These are phyloP conservation scores for Oegoconia quadripuncta DNA, from an alignment of 2,888 invertebrate genomes.

Conservation along the genomic window DNA sequence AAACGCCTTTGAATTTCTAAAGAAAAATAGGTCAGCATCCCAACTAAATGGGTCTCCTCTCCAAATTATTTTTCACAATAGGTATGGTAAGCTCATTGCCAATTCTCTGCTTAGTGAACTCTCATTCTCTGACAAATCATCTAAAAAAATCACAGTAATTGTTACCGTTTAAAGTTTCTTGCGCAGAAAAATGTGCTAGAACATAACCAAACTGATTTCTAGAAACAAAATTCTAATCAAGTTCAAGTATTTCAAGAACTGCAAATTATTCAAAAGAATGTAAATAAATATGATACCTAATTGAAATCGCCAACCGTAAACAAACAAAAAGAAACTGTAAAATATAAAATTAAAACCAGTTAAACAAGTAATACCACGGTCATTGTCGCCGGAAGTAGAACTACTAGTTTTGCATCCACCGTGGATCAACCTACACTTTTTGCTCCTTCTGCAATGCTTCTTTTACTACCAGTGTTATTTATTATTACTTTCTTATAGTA, in stretches of 20 bases:
- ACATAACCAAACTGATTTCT: too few species aligned
- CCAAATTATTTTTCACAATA: too few species aligned
- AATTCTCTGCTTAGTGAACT: too few species aligned
- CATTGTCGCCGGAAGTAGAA: slow-evolving; percentile 56
- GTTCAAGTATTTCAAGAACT: background rate
- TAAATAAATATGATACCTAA: slow-evolving; percentile 1
- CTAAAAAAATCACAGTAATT: too few species aligned
- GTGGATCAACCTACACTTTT: slow-evolving; percentile 22
- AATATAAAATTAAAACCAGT: slow-evolving; percentile 47
- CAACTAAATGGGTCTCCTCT: too few species aligned
- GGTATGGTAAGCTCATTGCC: too few species aligned
- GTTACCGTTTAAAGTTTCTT: too few species aligned
- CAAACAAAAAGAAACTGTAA: slow-evolving; percentile 40
- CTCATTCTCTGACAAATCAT: too few species aligned
- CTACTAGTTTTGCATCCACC: slow-evolving; percentile 30
- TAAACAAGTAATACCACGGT: slow-evolving; percentile 52
- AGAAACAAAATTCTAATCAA: too few species aligned
- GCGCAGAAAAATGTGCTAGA: too few species aligned
- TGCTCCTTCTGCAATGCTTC: slow-evolving; percentile 8
- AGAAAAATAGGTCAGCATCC: too few species aligned
- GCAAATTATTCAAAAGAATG: background rate
- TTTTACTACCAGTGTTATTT: background rate
- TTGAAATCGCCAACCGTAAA: slow-evolving; percentile 23
- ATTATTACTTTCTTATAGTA: slow-evolving; percentile 19
- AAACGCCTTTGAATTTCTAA: too few species aligned